Evolutionary conservation across 2,888 invertebrate species (phyloP), one percentile per base, ranked within the genome.

Genomic region (Lysandra coridon): DNA sequence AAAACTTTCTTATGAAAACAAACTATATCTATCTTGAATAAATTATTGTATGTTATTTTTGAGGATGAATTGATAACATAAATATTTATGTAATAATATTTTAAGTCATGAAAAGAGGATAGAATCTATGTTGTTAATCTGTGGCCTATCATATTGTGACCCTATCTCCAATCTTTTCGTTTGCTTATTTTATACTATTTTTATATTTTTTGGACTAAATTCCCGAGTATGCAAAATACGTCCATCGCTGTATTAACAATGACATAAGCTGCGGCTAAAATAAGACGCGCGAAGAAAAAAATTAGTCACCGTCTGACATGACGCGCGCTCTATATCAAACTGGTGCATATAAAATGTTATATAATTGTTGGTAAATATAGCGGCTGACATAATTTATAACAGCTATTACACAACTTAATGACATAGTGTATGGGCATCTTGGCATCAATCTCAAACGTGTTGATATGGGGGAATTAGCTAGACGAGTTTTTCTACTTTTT

Each of bases 351-450:
- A 37, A 14, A 12, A 14, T 69, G 37, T 69, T 69, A 69, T 69
- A 33, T 69, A 69, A 69, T 69, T 69, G 33, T 69, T 69, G 69
- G 69, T 37, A 69, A 69, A 69, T 37, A 69, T 69, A 37, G 69
- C 69, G 23, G 33, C 69, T 69, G 69, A 69, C 69, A 69, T 37
- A 69, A 69, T 69, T 33, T 69, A 69, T 69, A 69, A 69, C 30
- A 33, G 69, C 14, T 69, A 5, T 33, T 37, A 69, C 33, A 37
- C 33, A 69, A 69, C 37, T 33, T 69, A 69, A 69, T 69, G 69
- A 69, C 14, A 69, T 4, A 4, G 14, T 69, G 12, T 57, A 57
- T 57, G 5, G 33, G 69, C 33, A 69, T 69, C 69, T 69, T 33
- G 69, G 33, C 69, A 69, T 69, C 33, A 17, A 37, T 33, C 14